Base-by-base conservation (phyloP, 1,140 invertebrate species). In the Platyura marginata region DNA sequence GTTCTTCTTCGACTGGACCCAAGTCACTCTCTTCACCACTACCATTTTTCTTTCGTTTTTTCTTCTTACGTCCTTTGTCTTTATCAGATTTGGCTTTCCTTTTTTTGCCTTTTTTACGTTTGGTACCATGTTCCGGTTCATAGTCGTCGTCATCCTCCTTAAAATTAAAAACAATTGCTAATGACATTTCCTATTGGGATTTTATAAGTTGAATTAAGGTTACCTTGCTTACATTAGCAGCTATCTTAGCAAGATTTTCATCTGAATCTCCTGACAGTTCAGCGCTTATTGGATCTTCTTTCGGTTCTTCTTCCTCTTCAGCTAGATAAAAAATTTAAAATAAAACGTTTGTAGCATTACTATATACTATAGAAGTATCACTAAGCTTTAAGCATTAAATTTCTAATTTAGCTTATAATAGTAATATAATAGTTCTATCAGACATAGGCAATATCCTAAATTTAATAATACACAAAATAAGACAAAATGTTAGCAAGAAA, bases 1-100 rank as follows among this genome's bases (percentile, higher is more conserved):
- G 68, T 39, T 73, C 78, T 5, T 69, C 74, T 21, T 81, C 81
- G 6, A 79, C 74, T 45, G 76, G 75, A 41, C 66, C 62, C 61
- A 79, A 85, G 47, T 88, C 84, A 54, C 82, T 85, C 49, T 88
- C 84, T 61, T 87, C 84, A 50, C 79, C 86, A 64, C 83, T 89
- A 49, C 91, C 87, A 64, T 82, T 81, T 67, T 85, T 86, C 67
- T 84, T 83, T 70, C 87, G 88, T 68, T 90, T 90, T 69, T 91
- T 92, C 58, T 85, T 82, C 60, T 88, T 88, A 62, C 87, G 88
- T 22, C 83, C 83, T 53, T 88, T 89, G 53, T 88, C 86, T 44
- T 86, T 81, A 54, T 88, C 85, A 48, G 84, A 77, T 49, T 77
- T 70, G 18, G 80, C 81, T 70, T 89, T 90, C 51, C 87, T 72